These are phyloP conservation scores for Tribolium madens DNA, from an alignment of 1,140 invertebrate species.

Conservation along the genomic window DNA sequence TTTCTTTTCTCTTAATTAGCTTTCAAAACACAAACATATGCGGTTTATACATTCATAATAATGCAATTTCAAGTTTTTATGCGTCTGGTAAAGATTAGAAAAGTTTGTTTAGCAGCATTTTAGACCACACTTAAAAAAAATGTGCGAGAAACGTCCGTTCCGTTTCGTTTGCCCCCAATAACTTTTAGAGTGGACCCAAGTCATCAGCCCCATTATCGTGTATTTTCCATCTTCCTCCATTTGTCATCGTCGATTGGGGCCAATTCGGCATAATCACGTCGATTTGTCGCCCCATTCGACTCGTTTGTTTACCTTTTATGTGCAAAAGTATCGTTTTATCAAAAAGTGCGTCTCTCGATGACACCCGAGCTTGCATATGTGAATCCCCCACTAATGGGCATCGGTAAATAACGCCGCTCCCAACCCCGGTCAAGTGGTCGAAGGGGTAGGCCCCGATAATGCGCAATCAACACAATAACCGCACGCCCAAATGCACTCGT, in stretches of 20 bases:
- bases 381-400: background rate
- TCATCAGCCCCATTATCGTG: background rate
- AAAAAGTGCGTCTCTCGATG: background rate
- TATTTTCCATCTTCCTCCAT: background rate
- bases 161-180: background rate
- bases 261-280: background rate
- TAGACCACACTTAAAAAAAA: background rate
- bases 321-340: background rate
- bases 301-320: conserved; percentile 9
- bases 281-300: background rate
- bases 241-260: background rate
- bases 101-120: background rate
- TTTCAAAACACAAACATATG: no score
- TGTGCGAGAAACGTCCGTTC: background rate
- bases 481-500: conserved; percentile 46
- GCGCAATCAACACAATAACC: conserved; percentile 51
- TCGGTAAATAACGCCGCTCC: background rate
- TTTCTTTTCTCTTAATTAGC: no score
- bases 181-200: background rate
- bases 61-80: no score
- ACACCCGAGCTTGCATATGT: background rate
- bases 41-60: no score
- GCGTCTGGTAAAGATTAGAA: no score
- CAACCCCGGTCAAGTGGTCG: background rate
- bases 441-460: conserved; percentile 43